Evolutionary conservation across 2,888 invertebrate species (phyloP), one percentile per base, ranked within the genome.

Genomic region (Creontiades dilutus): DNA sequence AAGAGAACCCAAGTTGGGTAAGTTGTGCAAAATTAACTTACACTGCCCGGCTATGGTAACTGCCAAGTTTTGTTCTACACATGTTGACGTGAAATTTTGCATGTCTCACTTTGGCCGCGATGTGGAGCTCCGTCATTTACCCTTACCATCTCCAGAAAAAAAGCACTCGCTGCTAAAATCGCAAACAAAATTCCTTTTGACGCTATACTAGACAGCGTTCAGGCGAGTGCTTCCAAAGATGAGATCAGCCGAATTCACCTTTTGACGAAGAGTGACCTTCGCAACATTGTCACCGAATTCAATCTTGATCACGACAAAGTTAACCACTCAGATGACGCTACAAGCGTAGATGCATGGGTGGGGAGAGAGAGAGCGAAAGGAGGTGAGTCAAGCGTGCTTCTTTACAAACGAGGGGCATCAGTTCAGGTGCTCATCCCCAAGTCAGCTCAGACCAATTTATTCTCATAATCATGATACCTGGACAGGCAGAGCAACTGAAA

Each of bases 81-180:
- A 5, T 4, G 28, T 28, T 19, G 19, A 9, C 9, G 61, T 85
- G 2, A 28, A 57, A 3, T 85, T 75, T 27, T 86, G 75, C 52
- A 76, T 48, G 28, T 84, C 90, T 0, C 86, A 90, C 37, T 76
- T 57, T 57, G 81, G 87, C n/a, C 90, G 88, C 28, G 27, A 16
- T 19, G 28, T 27, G 0, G 87, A 90, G 57, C 61, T 88, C 0
- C 37, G 52, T 4, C 87, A 90, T 47, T 28, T 88, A 12, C 76
- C 80, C 46, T 16, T 90, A 19, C 80, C 90, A 12, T 52, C 68
- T 14, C 57, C 57, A 1, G 46, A 57, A 11, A 90, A 76, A 75
- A 48, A 55, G 19, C 84, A 14, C 23, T 88, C 3, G 87, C 87
- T 4, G 37, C 75, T 3, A 52, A 90, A 86, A 76, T 90, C 37